Evolutionary conservation across 2,113 vertebrate genomes (phyloP), one percentile per base, ranked within the genome.

Genomic region (Panurus biarmicus): DNA sequence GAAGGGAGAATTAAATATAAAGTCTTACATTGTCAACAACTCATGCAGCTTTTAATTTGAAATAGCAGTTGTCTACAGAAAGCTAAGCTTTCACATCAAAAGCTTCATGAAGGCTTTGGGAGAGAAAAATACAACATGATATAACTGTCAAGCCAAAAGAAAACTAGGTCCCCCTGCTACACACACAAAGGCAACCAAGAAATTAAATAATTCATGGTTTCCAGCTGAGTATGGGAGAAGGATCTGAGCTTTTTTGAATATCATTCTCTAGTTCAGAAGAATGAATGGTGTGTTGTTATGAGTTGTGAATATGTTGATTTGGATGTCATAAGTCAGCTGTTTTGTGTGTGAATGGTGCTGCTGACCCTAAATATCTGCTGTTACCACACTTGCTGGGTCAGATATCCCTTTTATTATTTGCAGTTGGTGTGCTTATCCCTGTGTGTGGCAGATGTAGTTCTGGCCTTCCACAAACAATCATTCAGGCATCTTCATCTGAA

Each of bases 181-280:
- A 87, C 38, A 79, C 53, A 90, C 90, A 92, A 94, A 96, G 81
- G 75, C 95, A 97, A 95, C 96, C 64, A 82, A 94, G 91, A 96
- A 96, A 94, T 97, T 97, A 95, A 97, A 96, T 96, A 97, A 97
- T 95, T 97, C 93, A 95, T 94, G 71, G 56, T 88, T 56, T 97
- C 89, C 91, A 94, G 40, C 94, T 93, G 74, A 84, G 82, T 79
- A 38, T 61, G 44, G 72, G 91, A 70, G 83, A 95, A 89, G 44
- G 53, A 79, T 45, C 90, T 90, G 65, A 85, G 84, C 47, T 57
- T 94, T 96, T 95, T 87, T 85, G 69, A 96, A 92, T 96, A 87
- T 95, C 26, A 57, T 96, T 97, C 93, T 61, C 58, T 87, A 83
- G 66, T 84, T 94, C 24, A 76, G 83, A 94, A 90, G 69, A 86